A percentile compares a stretch with the other conserved stretches of the same genome.
Conservation (phyloP, 2,888 invertebrate species). For the Tetrapedia diversipes region DNA sequence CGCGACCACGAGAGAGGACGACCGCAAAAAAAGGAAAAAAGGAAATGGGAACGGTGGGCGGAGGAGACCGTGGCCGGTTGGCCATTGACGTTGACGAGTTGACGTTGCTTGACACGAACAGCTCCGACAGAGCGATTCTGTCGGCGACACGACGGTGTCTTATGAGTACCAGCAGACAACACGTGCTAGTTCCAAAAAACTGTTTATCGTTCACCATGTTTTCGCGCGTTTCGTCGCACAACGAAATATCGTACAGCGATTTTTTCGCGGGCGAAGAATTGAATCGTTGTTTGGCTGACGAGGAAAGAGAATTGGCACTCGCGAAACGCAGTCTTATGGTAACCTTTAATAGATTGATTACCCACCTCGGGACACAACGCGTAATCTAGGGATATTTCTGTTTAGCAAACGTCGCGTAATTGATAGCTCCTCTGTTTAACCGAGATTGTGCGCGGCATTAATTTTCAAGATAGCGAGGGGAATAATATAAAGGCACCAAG, state of each 20-base stretch:
- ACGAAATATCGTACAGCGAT: background rate
- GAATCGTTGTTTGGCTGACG: too few species aligned
- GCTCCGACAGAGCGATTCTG: slow-evolving; percentile 38
- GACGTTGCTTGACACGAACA: slow-evolving; percentile 33
- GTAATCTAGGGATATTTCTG: background rate
- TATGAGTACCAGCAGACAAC: slow-evolving; percentile 14
- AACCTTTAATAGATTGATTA: background rate
- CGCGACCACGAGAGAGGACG: slow-evolving; percentile 6
- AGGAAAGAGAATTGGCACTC: too few species aligned
- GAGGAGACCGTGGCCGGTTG: background rate
- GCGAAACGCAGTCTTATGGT: background rate
- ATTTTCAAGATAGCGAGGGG: background rate
- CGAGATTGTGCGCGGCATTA: slow-evolving; percentile 1
- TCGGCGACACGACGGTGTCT: slow-evolving; percentile 37
- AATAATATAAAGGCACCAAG: background rate
- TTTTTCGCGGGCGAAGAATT: too few species aligned
- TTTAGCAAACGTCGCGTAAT: background rate
- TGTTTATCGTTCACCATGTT: slow-evolving; percentile 20
- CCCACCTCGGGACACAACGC: background rate
- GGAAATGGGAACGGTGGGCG: background rate
- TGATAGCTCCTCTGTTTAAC: background rate
- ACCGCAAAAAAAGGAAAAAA: slow-evolving; percentile 1
- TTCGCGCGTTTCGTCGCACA: slow-evolving; percentile 2
- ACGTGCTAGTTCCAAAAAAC: slow-evolving; percentile 28
- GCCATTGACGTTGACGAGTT: slow-evolving; percentile 42